Conservation (phyloP, 2,888 invertebrate species). For the Trichacis sp. region DNA sequence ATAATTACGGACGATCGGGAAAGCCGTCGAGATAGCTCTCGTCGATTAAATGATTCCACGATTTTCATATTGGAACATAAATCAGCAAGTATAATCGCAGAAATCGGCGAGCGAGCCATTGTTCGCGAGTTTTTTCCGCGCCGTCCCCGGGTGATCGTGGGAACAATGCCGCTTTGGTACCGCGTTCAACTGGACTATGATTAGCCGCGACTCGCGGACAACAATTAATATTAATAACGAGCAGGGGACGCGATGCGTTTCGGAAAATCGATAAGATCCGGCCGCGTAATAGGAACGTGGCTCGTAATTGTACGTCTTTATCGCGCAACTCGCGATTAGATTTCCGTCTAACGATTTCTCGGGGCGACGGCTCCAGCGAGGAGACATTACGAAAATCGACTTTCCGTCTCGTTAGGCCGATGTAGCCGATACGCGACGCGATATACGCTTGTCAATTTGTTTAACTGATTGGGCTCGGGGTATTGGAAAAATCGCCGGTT, state of each 20-base stretch:
- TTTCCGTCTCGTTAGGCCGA: slow-evolving; percentile 31
- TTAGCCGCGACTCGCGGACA: not conserved
- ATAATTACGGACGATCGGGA: not conserved
- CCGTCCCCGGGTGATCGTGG: slow-evolving; percentile 41
- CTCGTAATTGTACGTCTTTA: slow-evolving; percentile 45
- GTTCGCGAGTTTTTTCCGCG: slow-evolving; percentile 10
- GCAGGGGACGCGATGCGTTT: too few relatives aligned
- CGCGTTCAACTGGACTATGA: slow-evolving; percentile 7
- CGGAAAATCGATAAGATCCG: slow-evolving; percentile 43
- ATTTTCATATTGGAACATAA: slow-evolving; percentile 13
- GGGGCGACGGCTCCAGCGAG: slow-evolving; percentile 37
- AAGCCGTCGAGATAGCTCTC: slow-evolving; percentile 2
- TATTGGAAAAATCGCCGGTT: slow-evolving; percentile 26
- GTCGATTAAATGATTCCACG: slow-evolving; percentile 23
- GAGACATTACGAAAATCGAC: slow-evolving; percentile 43
- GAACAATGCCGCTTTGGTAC: slow-evolving; percentile 28
- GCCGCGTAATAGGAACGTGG: slow-evolving; percentile 31
- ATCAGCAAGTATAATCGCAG: slow-evolving; percentile 18
- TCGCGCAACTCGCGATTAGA: slow-evolving; percentile 38
- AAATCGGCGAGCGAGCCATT: slow-evolving; percentile 19
- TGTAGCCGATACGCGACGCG: slow-evolving; percentile 28
- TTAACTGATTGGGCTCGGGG: slow-evolving; percentile 21
- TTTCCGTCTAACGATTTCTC: slow-evolving; percentile 39
- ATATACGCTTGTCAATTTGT: slow-evolving; percentile 41
- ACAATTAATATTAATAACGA: slow-evolving; percentile 28